phyloP scores from a whole-genome alignment of 2,797 vertebrate genomes.

The Enteromius argenteus region DNA sequence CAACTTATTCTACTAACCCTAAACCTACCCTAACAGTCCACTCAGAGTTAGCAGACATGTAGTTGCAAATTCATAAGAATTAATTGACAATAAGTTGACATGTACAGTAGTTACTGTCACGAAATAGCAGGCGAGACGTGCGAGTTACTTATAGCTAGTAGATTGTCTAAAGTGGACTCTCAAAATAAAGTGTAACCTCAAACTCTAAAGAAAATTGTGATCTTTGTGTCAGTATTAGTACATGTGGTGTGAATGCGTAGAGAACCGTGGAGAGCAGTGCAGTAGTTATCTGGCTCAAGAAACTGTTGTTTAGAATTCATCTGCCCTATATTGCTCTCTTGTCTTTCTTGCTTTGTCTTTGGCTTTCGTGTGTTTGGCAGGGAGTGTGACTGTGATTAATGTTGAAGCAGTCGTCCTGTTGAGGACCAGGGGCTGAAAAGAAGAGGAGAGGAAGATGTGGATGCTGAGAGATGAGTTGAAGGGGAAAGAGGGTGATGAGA shows the following conservation, averaged over 20 bases:
- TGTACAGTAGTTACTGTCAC: too few species aligned
- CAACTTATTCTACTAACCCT: too few species aligned
- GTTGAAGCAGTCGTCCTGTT: slow-evolving; percentile 76
- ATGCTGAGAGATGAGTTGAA: slow-evolving; percentile 60
- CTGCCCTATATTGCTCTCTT: not conserved
- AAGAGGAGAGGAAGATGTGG: slow-evolving; percentile 45
- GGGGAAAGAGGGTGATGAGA: slow-evolving; percentile 51
- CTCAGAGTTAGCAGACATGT: too few species aligned
- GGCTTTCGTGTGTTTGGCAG: slow-evolving; percentile 67
- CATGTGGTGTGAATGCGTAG: not conserved
- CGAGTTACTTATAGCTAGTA: too few species aligned
- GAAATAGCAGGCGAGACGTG: too few species aligned
- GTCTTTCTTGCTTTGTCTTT: slow-evolving; percentile 29
- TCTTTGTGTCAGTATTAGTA: not conserved
- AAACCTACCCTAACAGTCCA: too few species aligned
- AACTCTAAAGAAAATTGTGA: not conserved
- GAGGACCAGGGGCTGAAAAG: slow-evolving; percentile 62
- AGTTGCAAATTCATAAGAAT: too few species aligned
- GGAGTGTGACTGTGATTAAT: slow-evolving; percentile 83
- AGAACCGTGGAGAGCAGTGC: not conserved
- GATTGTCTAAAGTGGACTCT: too few species aligned
- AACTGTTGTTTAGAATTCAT: slow-evolving; percentile 4
- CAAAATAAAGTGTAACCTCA: not conserved
- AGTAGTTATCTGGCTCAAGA: not conserved
- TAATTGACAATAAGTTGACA: too few species aligned